Conservation (phyloP, 2,888 invertebrate species). For the Abrostola tripartita region DNA sequence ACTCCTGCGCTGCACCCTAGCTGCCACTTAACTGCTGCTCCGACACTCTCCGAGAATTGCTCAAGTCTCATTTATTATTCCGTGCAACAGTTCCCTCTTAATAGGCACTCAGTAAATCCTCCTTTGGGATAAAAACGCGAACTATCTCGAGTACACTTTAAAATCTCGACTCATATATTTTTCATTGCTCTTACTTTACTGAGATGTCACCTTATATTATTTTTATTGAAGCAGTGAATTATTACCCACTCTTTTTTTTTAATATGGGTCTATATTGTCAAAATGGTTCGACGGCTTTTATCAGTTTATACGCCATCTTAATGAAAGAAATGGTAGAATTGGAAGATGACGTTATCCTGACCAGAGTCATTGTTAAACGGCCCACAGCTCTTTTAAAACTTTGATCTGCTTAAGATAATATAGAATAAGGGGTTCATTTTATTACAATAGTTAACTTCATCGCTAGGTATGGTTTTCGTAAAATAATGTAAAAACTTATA, state of each 20-base stretch:
- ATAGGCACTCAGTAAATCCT: constrained; percentile 13
- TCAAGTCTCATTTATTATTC: constrained; percentile 34
- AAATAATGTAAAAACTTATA: no score
- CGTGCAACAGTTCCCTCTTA: constrained; percentile 37
- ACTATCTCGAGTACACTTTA: constrained; percentile 37
- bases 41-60: constrained; percentile 26
- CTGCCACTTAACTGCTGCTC: constrained; percentile 18
- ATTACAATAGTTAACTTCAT: not conserved
- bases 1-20: not conserved
- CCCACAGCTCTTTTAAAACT: no score
- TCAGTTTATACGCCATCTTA: no score
- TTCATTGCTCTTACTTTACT: constrained; percentile 27
- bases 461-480: not conserved
- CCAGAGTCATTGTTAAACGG: no score
- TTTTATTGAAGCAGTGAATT: not conserved
- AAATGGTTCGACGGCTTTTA: no score
- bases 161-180: constrained; percentile 43
- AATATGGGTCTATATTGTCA: not conserved
- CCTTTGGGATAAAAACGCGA: constrained; percentile 14
- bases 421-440: no score
- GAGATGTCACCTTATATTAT: constrained; percentile 8
- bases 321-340: no score
- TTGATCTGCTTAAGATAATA: no score
- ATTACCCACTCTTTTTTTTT: no score
- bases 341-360: no score